Base-by-base conservation (phyloP, 2,888 invertebrate species). In the Teleiodes luculella region DNA sequence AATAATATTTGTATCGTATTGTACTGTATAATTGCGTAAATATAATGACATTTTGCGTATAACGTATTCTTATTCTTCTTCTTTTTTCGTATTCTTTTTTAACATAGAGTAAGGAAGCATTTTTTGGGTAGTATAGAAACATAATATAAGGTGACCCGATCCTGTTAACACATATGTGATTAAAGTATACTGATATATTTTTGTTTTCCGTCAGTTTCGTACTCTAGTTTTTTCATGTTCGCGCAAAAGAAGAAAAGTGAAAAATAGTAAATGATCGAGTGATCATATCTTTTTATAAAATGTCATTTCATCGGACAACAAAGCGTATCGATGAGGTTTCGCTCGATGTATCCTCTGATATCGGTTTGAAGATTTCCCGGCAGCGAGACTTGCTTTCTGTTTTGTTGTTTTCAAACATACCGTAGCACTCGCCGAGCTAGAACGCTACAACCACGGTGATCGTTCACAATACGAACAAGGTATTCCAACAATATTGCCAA, bases 401-500 rank as follows among this genome's bases (percentile, higher is more conserved):
- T 41, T 41, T 41, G 45, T 57, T 49, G 41, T 49, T 52, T 57
- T 57, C 37, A 54, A 47, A 55, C 48, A 41, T 57, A 59, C 18
- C 48, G 47, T 55, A 52, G 53, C n/a, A 51, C 51, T 43, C 49
- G 49, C n/a, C 14, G 24, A 24, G 24, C 24, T 24, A 24, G 39
- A 56, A 52, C 37, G 46, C 53, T 54, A n/a, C n/a, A n/a, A n/a
- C 31, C 50, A 35, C 50, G 53, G 56, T 45, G 50, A 52, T 50
- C 61, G 59, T 59, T 61, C 59, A 61, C 57, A 59, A 59, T 52
- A 53, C 48, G 53, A 52, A 56, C 53, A 48, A 53, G 56, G 59
- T 57, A 61, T 57, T 59, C n/a, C n/a, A n/a, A n/a, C n/a, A n/a
- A n/a, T n/a, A n/a, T n/a, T n/a, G n/a, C n/a, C n/a, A n/a, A n/a